Evolutionary conservation across 2,888 invertebrate species (phyloP).

Genomic region (Cabera pusaria): DNA sequence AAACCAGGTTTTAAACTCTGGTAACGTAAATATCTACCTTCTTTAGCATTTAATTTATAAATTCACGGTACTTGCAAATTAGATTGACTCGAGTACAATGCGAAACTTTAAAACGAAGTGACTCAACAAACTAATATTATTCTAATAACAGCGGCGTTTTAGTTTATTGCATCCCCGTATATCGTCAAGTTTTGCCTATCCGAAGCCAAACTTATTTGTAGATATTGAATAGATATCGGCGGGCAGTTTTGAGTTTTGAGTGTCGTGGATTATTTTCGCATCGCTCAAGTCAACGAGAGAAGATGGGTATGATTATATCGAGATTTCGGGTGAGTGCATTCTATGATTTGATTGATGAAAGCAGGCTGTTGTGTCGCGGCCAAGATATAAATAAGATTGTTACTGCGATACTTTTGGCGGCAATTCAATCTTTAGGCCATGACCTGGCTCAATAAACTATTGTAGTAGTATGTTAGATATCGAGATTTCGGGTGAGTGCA

Average conservation of each 20-base stretch:
- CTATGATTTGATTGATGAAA: conserved; percentile 34
- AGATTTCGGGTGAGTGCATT: conserved; percentile 87
- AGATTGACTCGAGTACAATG: conserved; percentile 31
- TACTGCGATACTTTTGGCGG: too few species aligned
- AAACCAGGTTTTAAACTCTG: too few species aligned
- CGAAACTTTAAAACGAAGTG: conserved; percentile 25
- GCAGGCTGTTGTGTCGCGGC: conserved; percentile 56
- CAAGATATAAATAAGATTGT: conserved; percentile 72
- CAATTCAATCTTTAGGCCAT: conserved; percentile 65
- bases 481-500: conserved; percentile 88
- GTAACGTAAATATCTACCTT: too few species aligned
- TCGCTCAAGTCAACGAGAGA: conserved; percentile 35
- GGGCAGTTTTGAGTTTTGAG: conserved; percentile 45
- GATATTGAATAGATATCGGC: conserved; percentile 52
- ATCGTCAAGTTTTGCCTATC: conserved; percentile 53
- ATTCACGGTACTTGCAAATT: conserved; percentile 23
- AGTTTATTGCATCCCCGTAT: conserved; percentile 57
- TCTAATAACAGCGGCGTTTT: conserved; percentile 50
- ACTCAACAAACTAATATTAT: conserved; percentile 10
- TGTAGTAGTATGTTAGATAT: conserved; percentile 13
- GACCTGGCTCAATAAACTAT: conserved; percentile 45
- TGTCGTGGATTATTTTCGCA: conserved; percentile 34
- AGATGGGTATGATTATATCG: conserved; percentile 86
- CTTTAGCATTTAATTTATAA: conserved; percentile 25
- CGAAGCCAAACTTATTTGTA: conserved; percentile 72